These are phyloP conservation scores for Agapostemon virescens DNA, from an alignment of 2,888 invertebrate genomes.

Conservation along the genomic window DNA sequence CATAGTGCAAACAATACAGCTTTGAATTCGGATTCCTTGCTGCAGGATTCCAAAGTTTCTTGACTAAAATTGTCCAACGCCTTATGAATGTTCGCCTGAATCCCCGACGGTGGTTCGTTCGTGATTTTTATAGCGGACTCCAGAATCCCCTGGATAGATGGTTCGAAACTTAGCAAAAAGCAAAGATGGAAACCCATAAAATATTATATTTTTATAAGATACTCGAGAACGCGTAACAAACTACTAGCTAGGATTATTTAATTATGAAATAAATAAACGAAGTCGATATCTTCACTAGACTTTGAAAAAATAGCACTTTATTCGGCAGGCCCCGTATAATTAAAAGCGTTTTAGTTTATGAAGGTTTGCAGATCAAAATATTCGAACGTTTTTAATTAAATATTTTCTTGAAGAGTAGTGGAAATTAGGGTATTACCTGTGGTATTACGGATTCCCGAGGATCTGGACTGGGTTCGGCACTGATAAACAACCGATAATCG, in stretches of 20 bases:
- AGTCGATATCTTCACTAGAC: too few species aligned
- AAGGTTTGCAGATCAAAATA: too few species aligned
- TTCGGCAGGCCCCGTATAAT: too few species aligned
- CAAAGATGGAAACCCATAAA: neutral
- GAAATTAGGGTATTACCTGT: constrained; percentile 74
- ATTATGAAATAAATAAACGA: neutral
- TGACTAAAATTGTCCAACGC: constrained; percentile 95
- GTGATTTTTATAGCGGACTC: constrained; percentile 97
- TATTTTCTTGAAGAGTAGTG: too few species aligned
- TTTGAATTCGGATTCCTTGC: constrained; percentile 96
- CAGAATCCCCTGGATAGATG: constrained; percentile 87
- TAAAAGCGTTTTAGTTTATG: too few species aligned
- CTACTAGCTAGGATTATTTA: neutral
- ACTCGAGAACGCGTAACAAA: too few species aligned
- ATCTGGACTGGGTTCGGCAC: constrained; percentile 91
- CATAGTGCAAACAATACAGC: constrained; percentile 93
- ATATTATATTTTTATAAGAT: neutral
- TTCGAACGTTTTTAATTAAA: too few species aligned
- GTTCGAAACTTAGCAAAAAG: neutral
- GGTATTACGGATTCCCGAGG: constrained; percentile 85
- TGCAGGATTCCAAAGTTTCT: constrained; percentile 95
- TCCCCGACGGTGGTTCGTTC: constrained; percentile 97
- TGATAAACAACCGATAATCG: constrained; percentile 86
- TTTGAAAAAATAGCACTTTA: too few species aligned
- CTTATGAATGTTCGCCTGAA: constrained; percentile 96